These are phyloP conservation scores for Laothoe populi DNA, from an alignment of 2,888 invertebrate genomes.

Conservation along the genomic window DNA sequence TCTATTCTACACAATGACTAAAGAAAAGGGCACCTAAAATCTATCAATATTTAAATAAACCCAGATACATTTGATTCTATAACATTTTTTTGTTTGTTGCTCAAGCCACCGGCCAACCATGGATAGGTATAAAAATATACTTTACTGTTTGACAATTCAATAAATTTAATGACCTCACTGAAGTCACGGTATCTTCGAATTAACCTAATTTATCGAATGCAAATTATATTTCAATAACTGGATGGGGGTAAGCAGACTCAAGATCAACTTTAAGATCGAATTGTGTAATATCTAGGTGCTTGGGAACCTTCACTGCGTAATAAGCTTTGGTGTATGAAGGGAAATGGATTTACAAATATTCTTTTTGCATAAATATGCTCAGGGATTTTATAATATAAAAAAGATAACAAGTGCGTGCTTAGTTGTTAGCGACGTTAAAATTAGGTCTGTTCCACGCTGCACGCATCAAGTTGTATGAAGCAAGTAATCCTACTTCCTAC, in stretches of 20 bases:
- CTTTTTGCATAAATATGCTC: no score
- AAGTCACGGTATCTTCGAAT: slow-evolving; percentile 21
- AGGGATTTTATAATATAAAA: no score
- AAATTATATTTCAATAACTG: neutral
- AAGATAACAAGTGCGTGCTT: no score
- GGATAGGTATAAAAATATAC: neutral
- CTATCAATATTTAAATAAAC: neutral
- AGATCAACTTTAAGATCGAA: neutral
- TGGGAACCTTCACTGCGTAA: neutral
- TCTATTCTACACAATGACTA: neutral
- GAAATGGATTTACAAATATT: no score
- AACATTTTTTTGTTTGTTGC: neutral
- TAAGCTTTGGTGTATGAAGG: neutral
- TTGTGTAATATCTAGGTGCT: neutral
- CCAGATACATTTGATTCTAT: neutral
- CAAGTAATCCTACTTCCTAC: no score
- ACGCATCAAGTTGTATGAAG: no score
- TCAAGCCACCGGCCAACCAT: slow-evolving; percentile 20
- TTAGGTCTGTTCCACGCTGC: no score
- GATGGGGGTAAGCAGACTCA: neutral
- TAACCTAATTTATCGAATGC: slow-evolving; percentile 20
- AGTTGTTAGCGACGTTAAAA: no score
- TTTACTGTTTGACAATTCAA: slow-evolving; percentile 12
- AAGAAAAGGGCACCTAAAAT: neutral
- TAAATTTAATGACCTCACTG: slow-evolving; percentile 19